Conservation (phyloP, 2,888 invertebrate genomes). For the Aphidoletes aphidimyza region DNA sequence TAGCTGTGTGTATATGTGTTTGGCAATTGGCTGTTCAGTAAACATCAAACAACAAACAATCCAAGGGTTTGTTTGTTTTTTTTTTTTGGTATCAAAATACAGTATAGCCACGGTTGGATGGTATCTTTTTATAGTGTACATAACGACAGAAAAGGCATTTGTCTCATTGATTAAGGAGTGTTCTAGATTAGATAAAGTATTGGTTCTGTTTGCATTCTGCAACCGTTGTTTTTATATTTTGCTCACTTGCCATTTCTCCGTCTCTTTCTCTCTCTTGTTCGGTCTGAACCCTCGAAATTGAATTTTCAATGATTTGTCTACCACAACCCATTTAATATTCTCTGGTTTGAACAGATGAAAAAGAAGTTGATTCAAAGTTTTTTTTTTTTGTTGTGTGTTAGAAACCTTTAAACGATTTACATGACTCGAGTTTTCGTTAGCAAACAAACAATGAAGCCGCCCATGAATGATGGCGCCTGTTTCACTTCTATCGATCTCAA, state of each 20-base stretch:
- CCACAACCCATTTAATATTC: neutral
- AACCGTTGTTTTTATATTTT: too few relatives aligned
- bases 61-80: neutral
- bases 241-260: too few relatives aligned
- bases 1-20: neutral
- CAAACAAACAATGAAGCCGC: neutral
- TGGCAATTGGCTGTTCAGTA: neutral
- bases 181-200: conserved; percentile 17
- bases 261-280: neutral
- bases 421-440: neutral
- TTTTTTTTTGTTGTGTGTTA: neutral
- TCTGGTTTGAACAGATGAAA: neutral
- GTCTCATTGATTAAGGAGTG: conserved; percentile 25
- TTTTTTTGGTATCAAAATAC: neutral
- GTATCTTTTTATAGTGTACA: neutral
- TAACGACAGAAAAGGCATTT: neutral
- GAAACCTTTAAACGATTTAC: neutral
- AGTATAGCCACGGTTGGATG: neutral
- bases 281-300: neutral
- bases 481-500: neutral
- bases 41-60: neutral
- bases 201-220: neutral
- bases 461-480: neutral
- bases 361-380: neutral
- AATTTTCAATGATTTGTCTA: neutral